These are phyloP conservation scores for Trichonephila clavipes DNA, from an alignment of 1,140 invertebrate genomes.

Conservation along the genomic window DNA sequence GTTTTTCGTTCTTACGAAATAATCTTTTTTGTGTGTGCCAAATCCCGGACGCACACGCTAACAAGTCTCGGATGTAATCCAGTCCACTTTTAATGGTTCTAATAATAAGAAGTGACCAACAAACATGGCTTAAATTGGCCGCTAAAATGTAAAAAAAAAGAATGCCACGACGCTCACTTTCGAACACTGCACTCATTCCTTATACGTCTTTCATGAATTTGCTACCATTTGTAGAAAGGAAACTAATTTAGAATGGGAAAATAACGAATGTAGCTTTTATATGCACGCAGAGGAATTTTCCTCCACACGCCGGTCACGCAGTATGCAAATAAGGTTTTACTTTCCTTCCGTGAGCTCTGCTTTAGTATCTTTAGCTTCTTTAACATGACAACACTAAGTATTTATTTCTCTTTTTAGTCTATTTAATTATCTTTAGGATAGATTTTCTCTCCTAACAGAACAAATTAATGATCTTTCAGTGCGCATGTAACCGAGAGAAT, in stretches of 20 bases:
- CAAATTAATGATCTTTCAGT: constrained; percentile 14
- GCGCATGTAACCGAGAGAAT: neutral
- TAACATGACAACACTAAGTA: constrained; percentile 10
- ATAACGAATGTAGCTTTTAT: constrained; percentile 29
- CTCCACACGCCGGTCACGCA: constrained; percentile 39
- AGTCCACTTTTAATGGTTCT: neutral
- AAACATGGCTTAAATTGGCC: constrained; percentile 38
- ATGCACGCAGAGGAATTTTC: constrained; percentile 24
- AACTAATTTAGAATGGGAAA: constrained; percentile 65
- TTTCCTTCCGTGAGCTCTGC: neutral
- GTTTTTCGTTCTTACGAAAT: constrained; percentile 8
- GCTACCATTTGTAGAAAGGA: constrained; percentile 45
- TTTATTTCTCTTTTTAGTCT: constrained; percentile 45
- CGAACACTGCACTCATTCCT: constrained; percentile 4
- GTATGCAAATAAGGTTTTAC: constrained; percentile 38
- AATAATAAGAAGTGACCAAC: constrained; percentile 62
- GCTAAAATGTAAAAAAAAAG: constrained; percentile 7
- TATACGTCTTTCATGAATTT: constrained; percentile 27
- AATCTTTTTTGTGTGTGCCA: neutral
- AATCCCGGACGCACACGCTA: constrained; percentile 12
- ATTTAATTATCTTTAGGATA: constrained; percentile 43
- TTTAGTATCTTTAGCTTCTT: constrained; percentile 36
- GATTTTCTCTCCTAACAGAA: neutral
- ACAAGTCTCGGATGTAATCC: constrained; percentile 14
- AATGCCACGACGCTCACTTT: neutral